Evolutionary conservation across 2,797 vertebrate species (phyloP).

Genomic region (Tachyglossus aculeatus): DNA sequence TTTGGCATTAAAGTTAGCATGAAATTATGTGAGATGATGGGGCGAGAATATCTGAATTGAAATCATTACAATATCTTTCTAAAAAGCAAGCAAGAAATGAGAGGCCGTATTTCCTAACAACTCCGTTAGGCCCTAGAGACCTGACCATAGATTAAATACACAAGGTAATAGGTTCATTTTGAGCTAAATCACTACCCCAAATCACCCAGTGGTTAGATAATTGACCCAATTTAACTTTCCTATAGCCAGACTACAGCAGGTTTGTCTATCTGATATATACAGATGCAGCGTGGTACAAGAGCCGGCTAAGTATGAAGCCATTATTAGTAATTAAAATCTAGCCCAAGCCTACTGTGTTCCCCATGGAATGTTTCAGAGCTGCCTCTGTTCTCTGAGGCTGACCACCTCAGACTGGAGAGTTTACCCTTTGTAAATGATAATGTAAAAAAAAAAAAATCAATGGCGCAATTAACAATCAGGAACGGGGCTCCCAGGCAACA

Average conservation of each 20-base stretch:
- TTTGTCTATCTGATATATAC: not conserved
- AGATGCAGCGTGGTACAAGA: conserved; percentile 1
- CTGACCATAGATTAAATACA: not conserved
- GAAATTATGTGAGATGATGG: too few species aligned
- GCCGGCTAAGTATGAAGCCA: conserved; percentile 41
- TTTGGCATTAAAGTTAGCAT: too few species aligned
- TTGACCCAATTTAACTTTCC: conserved; percentile 58
- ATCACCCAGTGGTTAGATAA: conserved; percentile 50
- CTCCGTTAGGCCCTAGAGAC: not conserved
- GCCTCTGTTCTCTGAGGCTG: not conserved
- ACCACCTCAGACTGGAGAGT: conserved; percentile 38
- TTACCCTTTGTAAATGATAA: conserved; percentile 66
- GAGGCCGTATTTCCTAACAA: conserved; percentile 5
- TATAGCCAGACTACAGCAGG: not conserved
- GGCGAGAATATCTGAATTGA: too few species aligned
- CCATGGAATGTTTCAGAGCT: not conserved
- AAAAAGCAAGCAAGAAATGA: conserved; percentile 3
- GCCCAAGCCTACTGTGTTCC: not conserved
- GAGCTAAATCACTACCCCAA: conserved; percentile 28
- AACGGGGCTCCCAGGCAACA: conserved; percentile 73
- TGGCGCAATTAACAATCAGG: conserved; percentile 77
- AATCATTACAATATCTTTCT: not conserved
- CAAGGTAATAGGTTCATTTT: conserved; percentile 14
- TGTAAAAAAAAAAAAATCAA: conserved; percentile 70
- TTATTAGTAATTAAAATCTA: conserved; percentile 57